These are phyloP conservation scores for Aethes cnicana DNA, from an alignment of 2,888 invertebrate species.

Conservation along the genomic window DNA sequence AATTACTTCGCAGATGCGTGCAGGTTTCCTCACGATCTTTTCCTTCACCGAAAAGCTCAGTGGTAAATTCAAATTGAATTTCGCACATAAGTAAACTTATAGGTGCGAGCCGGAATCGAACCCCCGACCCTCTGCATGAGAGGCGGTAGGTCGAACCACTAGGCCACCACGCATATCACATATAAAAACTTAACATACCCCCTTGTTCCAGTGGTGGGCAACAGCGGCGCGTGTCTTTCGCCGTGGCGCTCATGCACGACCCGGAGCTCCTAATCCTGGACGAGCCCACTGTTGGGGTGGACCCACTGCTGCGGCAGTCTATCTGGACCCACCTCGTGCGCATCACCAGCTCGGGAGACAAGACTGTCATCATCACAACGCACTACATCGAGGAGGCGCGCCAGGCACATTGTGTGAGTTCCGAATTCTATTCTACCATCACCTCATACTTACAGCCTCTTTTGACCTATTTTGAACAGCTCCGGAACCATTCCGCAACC, in stretches of 20 bases:
- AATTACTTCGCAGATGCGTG: no score
- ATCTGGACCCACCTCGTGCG: slow-evolving; percentile 97
- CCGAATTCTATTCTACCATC: background rate
- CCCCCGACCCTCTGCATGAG: no score
- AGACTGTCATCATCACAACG: slow-evolving; percentile 94
- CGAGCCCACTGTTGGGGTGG: slow-evolving; percentile 96
- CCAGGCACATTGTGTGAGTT: slow-evolving; percentile 92
- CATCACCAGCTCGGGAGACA: slow-evolving; percentile 93
- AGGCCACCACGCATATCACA: no score
- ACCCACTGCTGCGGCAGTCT: slow-evolving; percentile 93
- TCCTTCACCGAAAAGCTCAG: no score
- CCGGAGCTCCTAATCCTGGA: slow-evolving; percentile 95
- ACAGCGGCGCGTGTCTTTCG: slow-evolving; percentile 94
- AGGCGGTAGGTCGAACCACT: no score
- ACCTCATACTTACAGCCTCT: no score
- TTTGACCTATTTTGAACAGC: no score
- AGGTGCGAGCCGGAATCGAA: no score
- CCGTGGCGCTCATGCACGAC: slow-evolving; percentile 95
- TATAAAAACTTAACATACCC: background rate
- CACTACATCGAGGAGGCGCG: slow-evolving; percentile 96
- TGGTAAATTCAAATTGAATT: no score
- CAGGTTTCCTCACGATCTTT: no score
- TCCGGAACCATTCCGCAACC: no score
- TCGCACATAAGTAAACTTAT: no score
- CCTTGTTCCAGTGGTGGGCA: slow-evolving; percentile 89